Evolutionary conservation across 2,797 vertebrate genomes (phyloP), one percentile per base, ranked within the genome.

Genomic region (Poeciliopsis infans): DNA sequence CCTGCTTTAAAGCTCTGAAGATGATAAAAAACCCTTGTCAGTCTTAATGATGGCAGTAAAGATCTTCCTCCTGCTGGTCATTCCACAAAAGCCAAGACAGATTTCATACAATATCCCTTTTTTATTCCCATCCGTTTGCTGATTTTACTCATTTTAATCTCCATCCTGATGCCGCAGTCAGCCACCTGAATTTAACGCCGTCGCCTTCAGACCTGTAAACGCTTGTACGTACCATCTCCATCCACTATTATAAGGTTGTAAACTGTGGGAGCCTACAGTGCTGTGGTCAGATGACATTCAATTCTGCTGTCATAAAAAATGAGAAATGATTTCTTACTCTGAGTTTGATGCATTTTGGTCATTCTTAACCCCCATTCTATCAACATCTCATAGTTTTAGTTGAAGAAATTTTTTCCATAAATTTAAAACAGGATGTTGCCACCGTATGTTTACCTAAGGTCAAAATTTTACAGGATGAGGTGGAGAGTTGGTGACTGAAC

Each of bases 21-120:
- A 73, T 85, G 85, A 94, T 90, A 87, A 86, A 91, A 91, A 89
- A 75, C 61, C 16, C 18, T n/a, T 47, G 70, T 85, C 79, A 79
- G 25, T 86, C 75, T 89, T 88, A 83, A 88, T 20, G 49, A 74
- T 5, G 69, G 82, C 47, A 78, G 77, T 92, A 90, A 91, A 93
- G 70, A 79, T 77, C 72, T 75, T 81, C 82, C 83, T 87, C 81
- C 85, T 85, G 81, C 73, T 16, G 57, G 80, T 84, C 76, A 59
- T 49, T 79, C 59, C 59, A 36, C 39, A 12, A 39, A 39, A 74
- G 15, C 2, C 55, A 28, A 64, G 46, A 68, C 7, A 5, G 55
- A 72, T 82, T 87, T 85, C 72, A 77, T 49, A 77, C 73, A 71
- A 75, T 23, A 69, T 4, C 7, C 43, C 33, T 33, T 28, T 70